Evolutionary conservation across 2,113 vertebrate species (phyloP).

Genomic region (Forbesichthys agassizii): DNA sequence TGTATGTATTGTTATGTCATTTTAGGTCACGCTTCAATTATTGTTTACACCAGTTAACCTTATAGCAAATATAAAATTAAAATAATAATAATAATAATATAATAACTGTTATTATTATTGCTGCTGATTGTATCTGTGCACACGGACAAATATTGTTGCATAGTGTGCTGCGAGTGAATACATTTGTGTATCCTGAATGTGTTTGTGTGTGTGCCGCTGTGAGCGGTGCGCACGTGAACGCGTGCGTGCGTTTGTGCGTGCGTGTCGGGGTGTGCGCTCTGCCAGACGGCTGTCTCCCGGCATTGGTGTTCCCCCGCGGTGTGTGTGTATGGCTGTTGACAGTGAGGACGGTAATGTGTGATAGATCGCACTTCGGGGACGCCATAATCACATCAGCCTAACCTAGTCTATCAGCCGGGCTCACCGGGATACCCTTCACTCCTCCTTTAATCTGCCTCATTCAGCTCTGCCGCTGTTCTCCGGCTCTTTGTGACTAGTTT

Average conservation of each 20-base stretch:
- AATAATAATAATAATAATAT: too few relatives aligned
- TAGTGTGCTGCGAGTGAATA: conserved; percentile 5
- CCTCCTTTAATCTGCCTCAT: conserved; percentile 76
- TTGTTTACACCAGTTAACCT: too few relatives aligned
- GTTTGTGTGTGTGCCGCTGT: conserved; percentile 22
- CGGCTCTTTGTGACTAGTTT: conserved; percentile 23
- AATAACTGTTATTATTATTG: not conserved
- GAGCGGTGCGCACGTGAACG: conserved; percentile 31
- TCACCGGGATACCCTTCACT: conserved; percentile 78
- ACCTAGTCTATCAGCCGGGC: conserved; percentile 79
- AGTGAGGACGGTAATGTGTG: conserved; percentile 82
- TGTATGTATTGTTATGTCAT: too few relatives aligned
- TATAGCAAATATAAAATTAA: too few relatives aligned
- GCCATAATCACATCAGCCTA: conserved; percentile 82
- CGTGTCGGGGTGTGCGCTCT: conserved; percentile 59
- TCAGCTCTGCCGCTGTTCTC: conserved; percentile 61
- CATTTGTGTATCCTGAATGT: conserved; percentile 21
- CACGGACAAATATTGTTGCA: too few relatives aligned
- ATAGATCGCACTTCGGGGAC: conserved; percentile 83
- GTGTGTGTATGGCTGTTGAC: conserved; percentile 79
- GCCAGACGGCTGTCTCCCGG: conserved; percentile 80
- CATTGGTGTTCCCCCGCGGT: conserved; percentile 76
- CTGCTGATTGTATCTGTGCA: not conserved
- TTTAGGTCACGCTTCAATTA: too few relatives aligned
- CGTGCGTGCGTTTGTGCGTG: conserved; percentile 43